Evolutionary conservation across 2,113 vertebrate species (phyloP).

Genomic region (Indri indri): DNA sequence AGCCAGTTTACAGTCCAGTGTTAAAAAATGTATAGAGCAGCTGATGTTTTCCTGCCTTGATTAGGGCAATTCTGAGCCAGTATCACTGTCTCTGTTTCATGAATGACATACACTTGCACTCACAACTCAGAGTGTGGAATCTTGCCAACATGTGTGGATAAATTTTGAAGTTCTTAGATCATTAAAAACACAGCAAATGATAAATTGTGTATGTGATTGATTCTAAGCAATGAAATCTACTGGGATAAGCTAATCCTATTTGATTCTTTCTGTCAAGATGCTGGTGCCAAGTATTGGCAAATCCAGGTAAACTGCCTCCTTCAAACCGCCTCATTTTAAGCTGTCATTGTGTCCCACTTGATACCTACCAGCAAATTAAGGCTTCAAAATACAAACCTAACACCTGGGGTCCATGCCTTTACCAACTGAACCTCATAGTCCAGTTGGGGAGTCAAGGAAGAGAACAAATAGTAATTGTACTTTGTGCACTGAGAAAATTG

Average conservation of each 20-base stretch:
- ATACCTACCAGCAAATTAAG: background rate
- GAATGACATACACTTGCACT: background rate
- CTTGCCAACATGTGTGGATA: background rate
- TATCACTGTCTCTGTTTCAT: background rate
- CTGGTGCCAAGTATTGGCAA: background rate
- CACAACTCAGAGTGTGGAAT: background rate
- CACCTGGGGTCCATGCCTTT: background rate
- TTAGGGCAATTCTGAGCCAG: background rate
- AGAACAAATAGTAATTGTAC: background rate
- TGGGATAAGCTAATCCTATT: background rate
- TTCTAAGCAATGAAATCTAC: background rate
- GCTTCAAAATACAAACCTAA: background rate
- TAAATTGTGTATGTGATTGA: background rate
- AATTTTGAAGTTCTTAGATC: background rate
- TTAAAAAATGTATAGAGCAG: background rate
- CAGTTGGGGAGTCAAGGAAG: background rate
- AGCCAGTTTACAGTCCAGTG: background rate
- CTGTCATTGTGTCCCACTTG: background rate
- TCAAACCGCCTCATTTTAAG: background rate
- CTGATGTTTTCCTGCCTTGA: background rate
- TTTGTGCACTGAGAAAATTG: background rate
- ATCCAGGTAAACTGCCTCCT: background rate
- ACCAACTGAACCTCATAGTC: background rate
- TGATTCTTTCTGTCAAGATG: background rate
- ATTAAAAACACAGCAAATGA: background rate